Conservation (phyloP, 37 sponge, comb jelly and placozoan species). For the Chondrilla cf. caribensis region DNA sequence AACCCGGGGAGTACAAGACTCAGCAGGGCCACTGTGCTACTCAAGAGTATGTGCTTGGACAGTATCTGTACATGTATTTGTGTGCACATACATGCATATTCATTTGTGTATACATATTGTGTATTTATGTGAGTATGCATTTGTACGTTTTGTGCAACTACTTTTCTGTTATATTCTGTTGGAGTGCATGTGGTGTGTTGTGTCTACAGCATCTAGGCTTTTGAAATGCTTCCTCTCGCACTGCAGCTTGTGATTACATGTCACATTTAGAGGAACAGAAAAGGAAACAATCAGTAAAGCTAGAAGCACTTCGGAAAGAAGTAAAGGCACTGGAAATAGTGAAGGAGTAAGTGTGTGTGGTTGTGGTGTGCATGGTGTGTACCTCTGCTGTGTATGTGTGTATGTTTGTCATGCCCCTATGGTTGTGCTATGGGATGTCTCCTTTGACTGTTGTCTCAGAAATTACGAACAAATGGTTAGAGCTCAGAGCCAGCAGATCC, state of each 20-base stretch:
- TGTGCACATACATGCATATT: no score
- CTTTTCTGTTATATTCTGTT: background rate
- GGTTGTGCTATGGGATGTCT: no score
- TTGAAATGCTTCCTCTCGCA: no score
- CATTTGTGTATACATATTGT: no score
- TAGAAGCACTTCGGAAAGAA: slow-evolving; percentile 26
- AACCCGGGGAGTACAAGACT: slow-evolving; percentile 54
- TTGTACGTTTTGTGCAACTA: background rate
- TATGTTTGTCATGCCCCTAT: no score
- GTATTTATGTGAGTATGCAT: background rate
- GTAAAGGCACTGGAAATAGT: slow-evolving; percentile 82
- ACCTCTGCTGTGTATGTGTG: background rate
- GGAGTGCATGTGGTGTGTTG: background rate
- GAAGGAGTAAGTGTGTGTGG: slow-evolving; percentile 60
- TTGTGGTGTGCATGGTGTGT: background rate
- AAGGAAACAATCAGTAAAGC: slow-evolving; percentile 11
- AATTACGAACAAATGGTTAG: slow-evolving; percentile 86
- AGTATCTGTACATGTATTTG: background rate
- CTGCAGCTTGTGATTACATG: slow-evolving; percentile 70
- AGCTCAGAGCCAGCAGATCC: slow-evolving; percentile 46
- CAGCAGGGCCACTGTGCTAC: slow-evolving; percentile 79
- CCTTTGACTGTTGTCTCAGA: no score
- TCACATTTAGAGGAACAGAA: slow-evolving; percentile 25
- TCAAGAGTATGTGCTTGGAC: slow-evolving; percentile 48
- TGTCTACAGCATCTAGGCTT: no score